These are phyloP conservation scores for Nematostella vectensis DNA, from an alignment of 92 coral and sea anemone genomes.

Conservation along the genomic window DNA sequence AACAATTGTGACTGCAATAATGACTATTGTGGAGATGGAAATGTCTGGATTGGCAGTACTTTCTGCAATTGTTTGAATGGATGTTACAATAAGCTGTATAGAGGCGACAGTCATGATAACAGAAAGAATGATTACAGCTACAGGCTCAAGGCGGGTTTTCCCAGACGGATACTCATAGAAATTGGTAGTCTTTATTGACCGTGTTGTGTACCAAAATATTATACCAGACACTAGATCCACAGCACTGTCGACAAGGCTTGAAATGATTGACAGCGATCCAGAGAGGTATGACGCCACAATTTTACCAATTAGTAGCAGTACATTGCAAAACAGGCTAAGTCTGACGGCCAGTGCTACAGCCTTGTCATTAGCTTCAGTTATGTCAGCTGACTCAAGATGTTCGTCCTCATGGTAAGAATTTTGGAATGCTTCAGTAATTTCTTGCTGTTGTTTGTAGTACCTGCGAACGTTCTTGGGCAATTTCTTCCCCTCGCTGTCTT, in stretches of 20 bases:
- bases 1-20: slow-evolving; percentile 56
- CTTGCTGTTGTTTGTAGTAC: slow-evolving; percentile 72
- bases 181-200: slow-evolving; percentile 75
- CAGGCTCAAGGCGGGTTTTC: slow-evolving; percentile 82
- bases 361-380: background rate
- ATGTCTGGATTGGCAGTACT: slow-evolving; percentile 61
- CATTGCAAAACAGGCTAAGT: slow-evolving; percentile 66
- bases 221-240: slow-evolving; percentile 79
- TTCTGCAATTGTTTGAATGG: slow-evolving; percentile 49
- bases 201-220: slow-evolving; percentile 76
- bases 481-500: slow-evolving; percentile 10
- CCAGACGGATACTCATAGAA: slow-evolving; percentile 91
- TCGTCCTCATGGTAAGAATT: slow-evolving; percentile 13
- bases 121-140: slow-evolving; percentile 74
- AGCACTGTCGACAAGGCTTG: slow-evolving; percentile 94
- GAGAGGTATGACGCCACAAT: slow-evolving; percentile 74
- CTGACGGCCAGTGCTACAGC: slow-evolving; percentile 42
- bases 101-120: slow-evolving; percentile 96
- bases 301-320: slow-evolving; percentile 59
- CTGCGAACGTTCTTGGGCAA: slow-evolving; percentile 62
- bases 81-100: slow-evolving; percentile 73
- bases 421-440: slow-evolving; percentile 39
- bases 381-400: background rate
- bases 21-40: slow-evolving; percentile 52
- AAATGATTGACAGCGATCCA: slow-evolving; percentile 91